Evolutionary conservation across 2,113 vertebrate species (phyloP), one percentile per base, ranked within the genome.

Genomic region (Misgurnus anguillicaudatus): DNA sequence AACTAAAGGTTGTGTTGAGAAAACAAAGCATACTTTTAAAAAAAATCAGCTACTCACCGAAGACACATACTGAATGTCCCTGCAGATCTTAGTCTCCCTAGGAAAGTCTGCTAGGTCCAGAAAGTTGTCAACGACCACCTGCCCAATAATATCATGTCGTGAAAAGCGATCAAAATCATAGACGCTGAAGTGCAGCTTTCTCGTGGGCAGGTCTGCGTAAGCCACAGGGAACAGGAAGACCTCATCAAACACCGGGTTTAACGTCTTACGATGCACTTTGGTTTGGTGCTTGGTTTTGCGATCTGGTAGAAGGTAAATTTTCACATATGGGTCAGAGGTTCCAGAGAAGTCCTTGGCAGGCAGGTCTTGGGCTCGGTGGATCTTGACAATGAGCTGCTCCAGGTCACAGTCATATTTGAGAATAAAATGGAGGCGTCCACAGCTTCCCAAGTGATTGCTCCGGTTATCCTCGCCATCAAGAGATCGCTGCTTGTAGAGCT

Each of bases 101-200:
- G 98, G 97, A 90, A 99, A 98, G 90, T 99, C 98, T 48, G 95
- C 93, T 93, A 98, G 94, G 87, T 99, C 98, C 90, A 98, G 92
- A 93, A 99, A 99, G 93, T 97, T 97, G 91, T 98, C 97, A 87
- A 99, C 97, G 82, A 98, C 93, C 90, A 98, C 95, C 87, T 99
- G 98, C 81, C 98, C 98, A 47, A 99, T 99, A 84, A 99, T 93
- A 83, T 99, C 98, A 58, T 99, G 98, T 39, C 97, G 95, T 80
- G 98, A 98, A 91, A 99, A 99, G 67, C 97, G 94, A 90, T 99
- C 98, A 85, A 99, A 99, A 91, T 99, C 97, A 76, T 99, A 99
- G 68, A 99, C 94, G 62, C 95, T 98, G 92, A 99, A 99, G 92
- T 99, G 98, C 79, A 99, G 95, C 88, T 98, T 98, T 51, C 97